Evolutionary conservation across 2,888 invertebrate species (phyloP), one percentile per base, ranked within the genome.

Genomic region (Agrochola macilenta): DNA sequence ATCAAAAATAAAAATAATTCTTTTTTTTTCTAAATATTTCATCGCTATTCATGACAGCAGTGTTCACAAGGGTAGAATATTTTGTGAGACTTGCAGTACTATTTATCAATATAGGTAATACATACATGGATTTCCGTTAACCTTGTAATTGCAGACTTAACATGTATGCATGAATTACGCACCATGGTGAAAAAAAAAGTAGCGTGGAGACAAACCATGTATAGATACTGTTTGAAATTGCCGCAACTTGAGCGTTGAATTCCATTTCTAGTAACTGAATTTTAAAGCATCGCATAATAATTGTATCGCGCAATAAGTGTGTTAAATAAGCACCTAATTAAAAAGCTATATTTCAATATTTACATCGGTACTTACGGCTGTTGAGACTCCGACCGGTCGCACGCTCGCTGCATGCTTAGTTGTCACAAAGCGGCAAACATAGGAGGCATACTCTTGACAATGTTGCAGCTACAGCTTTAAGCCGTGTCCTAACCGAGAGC

Each of bases 371-470:
- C 43, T 43, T 43, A 43, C 65, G 20, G n/a, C 26, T 43, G 17
- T 26, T 26, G 14, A 64, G 9, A 8, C 14, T 39, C n/a, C 14
- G 7, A 46, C 46, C 11, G 7, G 20, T 65, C 30, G 30, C 46
- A 30, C 14, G 52, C 52, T 26, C 65, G 14, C 30, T 43, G 20
- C 39, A 39, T 39, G 0, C 69, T 43, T 46, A 23, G 49, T 35
- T 71, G 20, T n/a, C 9, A 71, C 14, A 39, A 9, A 46, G 20
- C 54, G n/a, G 71, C 30, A n/a, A 73, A 71, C 11, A 58, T 8
- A 11, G n/a, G 17, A 46, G 5, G 9, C 2, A 70, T 49, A 49
- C 26, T 72, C 8, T 73, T 60, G 17, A 49, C 20, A 26, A 39
- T 12, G 20, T 52, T 39, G 23, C 61, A n/a, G 12, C 14, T 20